Evolutionary conservation across 1,140 invertebrate genomes (phyloP).

Genomic region (Drosophila pachea): DNA sequence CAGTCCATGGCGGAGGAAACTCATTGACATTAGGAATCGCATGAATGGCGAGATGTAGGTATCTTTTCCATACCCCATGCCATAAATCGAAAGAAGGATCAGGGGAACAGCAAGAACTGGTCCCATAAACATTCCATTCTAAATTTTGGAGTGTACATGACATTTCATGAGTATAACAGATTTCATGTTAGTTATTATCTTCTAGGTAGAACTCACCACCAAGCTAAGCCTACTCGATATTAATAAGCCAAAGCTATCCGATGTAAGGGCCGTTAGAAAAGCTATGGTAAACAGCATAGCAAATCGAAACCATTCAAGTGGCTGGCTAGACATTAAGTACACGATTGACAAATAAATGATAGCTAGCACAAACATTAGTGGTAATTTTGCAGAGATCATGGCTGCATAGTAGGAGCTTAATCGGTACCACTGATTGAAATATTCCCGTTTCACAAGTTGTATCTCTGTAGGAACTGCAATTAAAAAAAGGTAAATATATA

Average conservation of each 20-base stretch:
- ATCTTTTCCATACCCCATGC: constrained; percentile 83
- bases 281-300: constrained; percentile 84
- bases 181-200: neutral
- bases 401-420: constrained; percentile 94
- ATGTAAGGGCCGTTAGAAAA: constrained; percentile 85
- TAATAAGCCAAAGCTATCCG: constrained; percentile 86
- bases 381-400: constrained; percentile 86
- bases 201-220: constrained; percentile 82
- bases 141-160: no score
- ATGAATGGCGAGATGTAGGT: constrained; percentile 83
- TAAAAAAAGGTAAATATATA: neutral
- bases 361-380: constrained; percentile 86
- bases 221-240: constrained; percentile 86
- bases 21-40: constrained; percentile 88
- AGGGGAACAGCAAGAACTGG: constrained; percentile 86
- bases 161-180: neutral
- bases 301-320: constrained; percentile 87
- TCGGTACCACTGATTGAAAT: constrained; percentile 96
- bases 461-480: constrained; percentile 93
- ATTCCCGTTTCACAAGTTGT: constrained; percentile 90
- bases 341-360: constrained; percentile 89
- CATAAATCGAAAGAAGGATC: constrained; percentile 88
- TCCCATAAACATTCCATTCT: constrained; percentile 90
- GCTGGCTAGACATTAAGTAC: constrained; percentile 92
- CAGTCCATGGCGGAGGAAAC: constrained; percentile 87